Conservation (phyloP, 2,113 vertebrate genomes). For the Triplophysa rosa region DNA sequence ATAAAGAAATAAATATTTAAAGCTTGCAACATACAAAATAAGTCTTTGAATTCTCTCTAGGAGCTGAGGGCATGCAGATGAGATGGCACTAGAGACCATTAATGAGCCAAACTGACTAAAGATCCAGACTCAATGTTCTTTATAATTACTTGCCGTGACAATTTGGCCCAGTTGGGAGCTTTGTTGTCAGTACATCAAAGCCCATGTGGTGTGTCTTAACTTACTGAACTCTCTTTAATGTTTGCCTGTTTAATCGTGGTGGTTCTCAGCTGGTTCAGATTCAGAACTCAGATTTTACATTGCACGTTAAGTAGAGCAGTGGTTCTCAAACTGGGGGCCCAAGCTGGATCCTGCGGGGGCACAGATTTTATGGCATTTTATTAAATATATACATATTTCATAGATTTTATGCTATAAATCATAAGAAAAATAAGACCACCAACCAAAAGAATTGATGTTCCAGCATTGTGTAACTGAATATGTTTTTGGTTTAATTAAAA, state of each 20-base stretch:
- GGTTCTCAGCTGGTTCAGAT: neutral
- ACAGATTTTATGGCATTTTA: too few species aligned
- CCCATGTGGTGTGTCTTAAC: neutral
- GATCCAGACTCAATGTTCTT: neutral
- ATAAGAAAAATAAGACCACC: too few species aligned
- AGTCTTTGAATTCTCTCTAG: neutral
- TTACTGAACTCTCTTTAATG: conserved; percentile 1
- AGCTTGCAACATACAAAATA: neutral
- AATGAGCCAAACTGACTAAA: conserved; percentile 23
- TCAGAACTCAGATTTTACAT: too few species aligned
- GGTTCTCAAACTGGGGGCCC: too few species aligned
- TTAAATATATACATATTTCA: too few species aligned
- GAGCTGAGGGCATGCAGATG: neutral
- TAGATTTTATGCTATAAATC: too few species aligned
- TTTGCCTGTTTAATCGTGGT: neutral
- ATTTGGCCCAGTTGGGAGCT: neutral
- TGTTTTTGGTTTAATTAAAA: too few species aligned
- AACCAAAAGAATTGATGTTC: too few species aligned
- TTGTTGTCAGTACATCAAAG: neutral
- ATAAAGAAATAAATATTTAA: neutral
- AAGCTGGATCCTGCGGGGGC: too few species aligned
- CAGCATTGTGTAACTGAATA: too few species aligned
- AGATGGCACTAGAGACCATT: neutral
- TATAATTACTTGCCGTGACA: conserved; percentile 19
- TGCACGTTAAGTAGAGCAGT: too few species aligned